Evolutionary conservation across 1,140 invertebrate genomes (phyloP), one percentile per base, ranked within the genome.

Genomic region (Agrilus planipennis): DNA sequence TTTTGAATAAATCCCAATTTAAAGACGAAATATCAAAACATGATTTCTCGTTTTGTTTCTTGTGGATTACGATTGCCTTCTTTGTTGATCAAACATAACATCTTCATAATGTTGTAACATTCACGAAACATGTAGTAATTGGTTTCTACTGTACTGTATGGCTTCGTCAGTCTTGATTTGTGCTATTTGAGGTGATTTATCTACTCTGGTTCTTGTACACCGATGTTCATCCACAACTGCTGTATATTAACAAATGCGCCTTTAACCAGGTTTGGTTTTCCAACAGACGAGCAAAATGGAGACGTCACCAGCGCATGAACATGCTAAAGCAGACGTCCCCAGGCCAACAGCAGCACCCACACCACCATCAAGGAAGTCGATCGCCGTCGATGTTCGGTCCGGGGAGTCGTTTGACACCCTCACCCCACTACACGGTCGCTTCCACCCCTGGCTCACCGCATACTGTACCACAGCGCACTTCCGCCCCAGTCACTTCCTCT

Each of bases 261-360:
- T 18, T 36, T 60, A 63, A 67, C 63, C 77, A 92, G 89, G 88
- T 93, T 79, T 93, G 89, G 89, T 92, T 93, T 87, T 92, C 88
- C 75, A 92, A 93, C 81, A 89, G 89, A 84, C 83, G 89, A 72
- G 89, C 89, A 68, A 93, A 93, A 75, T 92, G 88, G 89, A 79
- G 89, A 64, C 82, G 89, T 54, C 89, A 92, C 66, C 89, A 92
- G 65, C 81, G 89, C 58, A 90, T 92, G 84, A 90, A 85, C 67
- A 75, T 89, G 51, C 75, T 90, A 64, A 88, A 88, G 64, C 82
- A 81, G 61, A 76, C 68, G 53, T 75, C 65, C 38, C 68, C 68
- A 35, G 62, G 59, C 21, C 34, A 36, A 15, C n/a, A n/a, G n/a
- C n/a, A n/a, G n/a, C n/a, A n/a, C n/a, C 61, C 60, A 36, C 55